Evolutionary conservation across 2,888 invertebrate species (phyloP).

Genomic region (Tribolium freemani): DNA sequence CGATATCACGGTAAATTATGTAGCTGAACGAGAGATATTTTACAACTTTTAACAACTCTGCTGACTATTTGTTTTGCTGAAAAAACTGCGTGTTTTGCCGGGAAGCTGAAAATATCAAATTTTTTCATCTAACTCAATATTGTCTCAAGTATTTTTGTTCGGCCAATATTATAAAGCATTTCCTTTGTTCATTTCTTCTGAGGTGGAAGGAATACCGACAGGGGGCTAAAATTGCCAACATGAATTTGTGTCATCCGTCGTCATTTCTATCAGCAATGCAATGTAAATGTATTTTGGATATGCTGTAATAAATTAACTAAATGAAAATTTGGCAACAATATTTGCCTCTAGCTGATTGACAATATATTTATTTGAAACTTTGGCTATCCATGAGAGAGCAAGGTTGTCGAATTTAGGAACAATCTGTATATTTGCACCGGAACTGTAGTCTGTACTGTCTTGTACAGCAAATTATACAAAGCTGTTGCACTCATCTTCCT

Average conservation of each 20-base stretch:
- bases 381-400: no score
- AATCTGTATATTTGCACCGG: neutral
- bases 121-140: constrained; percentile 13
- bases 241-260: constrained; percentile 7
- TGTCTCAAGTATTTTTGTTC: constrained; percentile 6
- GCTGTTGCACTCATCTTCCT: no score
- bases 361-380: no score
- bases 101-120: constrained; percentile 9
- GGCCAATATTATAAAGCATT: constrained; percentile 1
- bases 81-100: neutral
- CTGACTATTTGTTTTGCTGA: neutral
- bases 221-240: constrained; percentile 9
- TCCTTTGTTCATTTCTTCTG: constrained; percentile 5
- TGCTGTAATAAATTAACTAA: no score
- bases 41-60: neutral
- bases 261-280: neutral
- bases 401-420: no score
- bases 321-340: no score
- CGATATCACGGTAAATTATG: neutral
- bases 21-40: neutral
- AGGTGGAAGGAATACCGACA: constrained; percentile 2
- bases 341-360: no score
- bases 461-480: no score
- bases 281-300: neutral
- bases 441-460: no score